phyloP scores from a whole-genome alignment of 2,113 vertebrate genomes.

The Strix uralensis region DNA sequence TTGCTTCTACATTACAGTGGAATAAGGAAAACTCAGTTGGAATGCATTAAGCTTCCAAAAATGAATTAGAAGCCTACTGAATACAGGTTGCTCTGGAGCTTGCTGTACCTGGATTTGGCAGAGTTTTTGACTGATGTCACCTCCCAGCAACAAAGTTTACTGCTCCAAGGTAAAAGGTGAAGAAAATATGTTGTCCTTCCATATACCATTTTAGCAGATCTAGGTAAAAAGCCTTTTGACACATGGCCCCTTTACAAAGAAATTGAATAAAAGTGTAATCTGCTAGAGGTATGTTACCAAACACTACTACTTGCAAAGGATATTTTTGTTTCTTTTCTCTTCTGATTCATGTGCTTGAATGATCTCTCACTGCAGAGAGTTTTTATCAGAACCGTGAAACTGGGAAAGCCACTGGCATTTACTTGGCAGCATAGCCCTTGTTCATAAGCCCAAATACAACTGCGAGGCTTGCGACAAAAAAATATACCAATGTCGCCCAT shows the following conservation, averaged over 20 bases:
- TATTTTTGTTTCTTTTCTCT: slow-evolving; percentile 23
- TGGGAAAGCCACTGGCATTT: background rate
- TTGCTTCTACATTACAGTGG: background rate
- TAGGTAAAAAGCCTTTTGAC: slow-evolving; percentile 40
- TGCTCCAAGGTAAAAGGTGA: slow-evolving; percentile 38
- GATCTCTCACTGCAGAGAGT: background rate
- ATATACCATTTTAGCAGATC: slow-evolving; percentile 24
- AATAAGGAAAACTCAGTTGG: background rate
- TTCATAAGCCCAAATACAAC: background rate
- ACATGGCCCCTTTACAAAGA: background rate
- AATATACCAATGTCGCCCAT: background rate
- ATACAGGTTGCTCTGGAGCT: background rate
- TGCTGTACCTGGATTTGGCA: background rate
- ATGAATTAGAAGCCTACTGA: background rate
- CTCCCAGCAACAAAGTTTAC: slow-evolving; percentile 6
- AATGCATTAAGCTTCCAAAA: background rate
- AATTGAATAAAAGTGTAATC: slow-evolving; percentile 40
- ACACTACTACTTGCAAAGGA: background rate
- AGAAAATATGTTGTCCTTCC: slow-evolving; percentile 24
- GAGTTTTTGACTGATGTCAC: slow-evolving; percentile 12
- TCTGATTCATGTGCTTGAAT: background rate
- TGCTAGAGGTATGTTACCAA: slow-evolving; percentile 2
- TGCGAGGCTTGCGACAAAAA: background rate
- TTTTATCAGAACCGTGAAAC: slow-evolving; percentile 10
- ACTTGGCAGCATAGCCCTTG: background rate